phyloP scores from a whole-genome alignment of 2,797 vertebrate genomes.

The Sciaenops ocellatus region DNA sequence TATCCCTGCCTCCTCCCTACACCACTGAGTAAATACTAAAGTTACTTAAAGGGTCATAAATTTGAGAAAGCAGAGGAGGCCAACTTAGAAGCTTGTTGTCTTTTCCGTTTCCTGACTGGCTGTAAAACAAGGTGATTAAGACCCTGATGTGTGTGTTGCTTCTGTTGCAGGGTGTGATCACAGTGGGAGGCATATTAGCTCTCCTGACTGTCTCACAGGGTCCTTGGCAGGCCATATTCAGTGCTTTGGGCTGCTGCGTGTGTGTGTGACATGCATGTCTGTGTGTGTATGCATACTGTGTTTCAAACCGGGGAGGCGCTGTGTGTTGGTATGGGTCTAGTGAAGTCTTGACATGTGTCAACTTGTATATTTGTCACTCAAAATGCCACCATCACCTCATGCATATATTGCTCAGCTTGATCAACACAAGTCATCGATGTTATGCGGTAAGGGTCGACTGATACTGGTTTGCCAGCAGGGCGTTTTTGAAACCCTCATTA shows the following conservation, averaged over 20 bases:
- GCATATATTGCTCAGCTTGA: conserved; percentile 4
- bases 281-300: neutral
- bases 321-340: neutral
- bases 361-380: conserved; percentile 18
- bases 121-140: conserved; percentile 75
- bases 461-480: too few relatives aligned
- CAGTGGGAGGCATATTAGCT: conserved; percentile 54
- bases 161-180: conserved; percentile 62
- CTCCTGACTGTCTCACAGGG: conserved; percentile 32
- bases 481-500: too few relatives aligned
- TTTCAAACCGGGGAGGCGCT: conserved; percentile 2
- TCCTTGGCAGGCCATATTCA: conserved; percentile 42
- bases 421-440: conserved; percentile 6
- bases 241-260: conserved; percentile 6
- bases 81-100: conserved; percentile 58
- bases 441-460: too few relatives aligned
- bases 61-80: conserved; percentile 58
- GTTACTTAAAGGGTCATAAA: conserved; percentile 79
- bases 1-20: conserved; percentile 66
- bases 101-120: conserved; percentile 63
- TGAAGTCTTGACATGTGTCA: neutral
- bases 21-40: conserved; percentile 70
- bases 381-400: neutral
- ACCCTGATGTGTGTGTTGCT: conserved; percentile 57
- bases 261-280: neutral